Conservation (phyloP, 2,113 vertebrate genomes). For the Nesogale talazaci region DNA sequence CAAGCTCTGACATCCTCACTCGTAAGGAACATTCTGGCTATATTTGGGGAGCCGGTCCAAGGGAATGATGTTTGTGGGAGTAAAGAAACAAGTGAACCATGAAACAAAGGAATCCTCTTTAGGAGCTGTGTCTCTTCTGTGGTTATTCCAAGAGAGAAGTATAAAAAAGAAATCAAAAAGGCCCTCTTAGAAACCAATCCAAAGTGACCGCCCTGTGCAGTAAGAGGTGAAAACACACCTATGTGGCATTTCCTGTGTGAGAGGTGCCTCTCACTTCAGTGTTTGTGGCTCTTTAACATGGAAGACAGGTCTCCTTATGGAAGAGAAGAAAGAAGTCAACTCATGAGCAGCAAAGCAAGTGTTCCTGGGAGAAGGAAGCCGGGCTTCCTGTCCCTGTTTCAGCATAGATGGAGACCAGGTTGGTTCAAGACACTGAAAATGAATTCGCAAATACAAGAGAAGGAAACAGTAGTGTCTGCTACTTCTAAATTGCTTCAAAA, state of each 20-base stretch:
- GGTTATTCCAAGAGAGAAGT: neutral
- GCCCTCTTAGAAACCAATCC: neutral
- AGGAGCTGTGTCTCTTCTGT: neutral
- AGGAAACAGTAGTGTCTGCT: too few species aligned
- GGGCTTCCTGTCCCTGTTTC: too few species aligned
- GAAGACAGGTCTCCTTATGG: neutral
- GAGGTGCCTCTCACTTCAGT: neutral
- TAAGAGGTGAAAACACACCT: neutral
- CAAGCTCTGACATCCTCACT: too few species aligned
- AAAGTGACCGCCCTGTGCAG: neutral
- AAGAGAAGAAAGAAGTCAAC: neutral
- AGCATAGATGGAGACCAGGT: too few species aligned
- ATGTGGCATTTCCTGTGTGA: conserved; percentile 31
- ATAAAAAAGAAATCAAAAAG: neutral
- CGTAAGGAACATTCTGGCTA: too few species aligned
- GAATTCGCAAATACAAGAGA: too few species aligned
- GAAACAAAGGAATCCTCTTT: neutral
- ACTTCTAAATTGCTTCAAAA: too few species aligned
- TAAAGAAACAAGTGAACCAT: neutral
- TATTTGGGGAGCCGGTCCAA: too few species aligned
- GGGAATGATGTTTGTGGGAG: neutral
- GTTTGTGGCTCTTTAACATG: neutral
- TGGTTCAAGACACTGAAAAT: too few species aligned
- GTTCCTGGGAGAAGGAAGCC: too few species aligned
- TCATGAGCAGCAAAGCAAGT: neutral